Evolutionary conservation across 1,140 invertebrate genomes (phyloP).

Genomic region (Lepidurus packardi): DNA sequence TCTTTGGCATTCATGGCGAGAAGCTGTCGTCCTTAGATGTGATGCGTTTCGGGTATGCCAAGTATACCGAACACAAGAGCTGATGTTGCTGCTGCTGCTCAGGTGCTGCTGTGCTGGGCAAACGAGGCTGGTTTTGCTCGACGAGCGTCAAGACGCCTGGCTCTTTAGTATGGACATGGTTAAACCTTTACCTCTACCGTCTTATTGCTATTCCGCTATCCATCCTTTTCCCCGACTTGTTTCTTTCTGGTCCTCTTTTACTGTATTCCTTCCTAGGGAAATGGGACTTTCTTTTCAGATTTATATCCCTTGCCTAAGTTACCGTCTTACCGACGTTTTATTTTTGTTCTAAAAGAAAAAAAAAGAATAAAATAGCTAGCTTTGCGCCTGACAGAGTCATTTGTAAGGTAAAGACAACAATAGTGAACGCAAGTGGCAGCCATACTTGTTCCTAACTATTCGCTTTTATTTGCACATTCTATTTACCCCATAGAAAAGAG

Average conservation of each 20-base stretch:
- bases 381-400: neutral
- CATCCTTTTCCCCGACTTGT: neutral
- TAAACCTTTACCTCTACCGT: neutral
- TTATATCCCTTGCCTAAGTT: neutral
- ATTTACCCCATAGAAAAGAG: neutral
- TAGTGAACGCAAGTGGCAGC: neutral
- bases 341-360: neutral
- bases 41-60: slow-evolving; percentile 9
- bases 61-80: neutral
- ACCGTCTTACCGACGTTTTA: neutral
- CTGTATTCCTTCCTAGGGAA: neutral
- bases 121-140: neutral
- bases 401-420: neutral
- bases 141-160: neutral
- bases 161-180: slow-evolving; percentile 19
- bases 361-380: neutral
- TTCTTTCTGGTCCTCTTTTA: neutral
- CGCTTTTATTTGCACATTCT: neutral
- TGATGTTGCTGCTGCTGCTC: neutral
- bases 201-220: neutral
- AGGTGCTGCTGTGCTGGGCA: slow-evolving; percentile 6
- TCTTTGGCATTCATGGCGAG: slow-evolving; percentile 17
- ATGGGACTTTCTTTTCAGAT: neutral
- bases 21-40: neutral
- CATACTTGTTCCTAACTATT: neutral